phyloP scores from a whole-genome alignment of 2,888 invertebrate genomes.

The Conistra vaccinii region DNA sequence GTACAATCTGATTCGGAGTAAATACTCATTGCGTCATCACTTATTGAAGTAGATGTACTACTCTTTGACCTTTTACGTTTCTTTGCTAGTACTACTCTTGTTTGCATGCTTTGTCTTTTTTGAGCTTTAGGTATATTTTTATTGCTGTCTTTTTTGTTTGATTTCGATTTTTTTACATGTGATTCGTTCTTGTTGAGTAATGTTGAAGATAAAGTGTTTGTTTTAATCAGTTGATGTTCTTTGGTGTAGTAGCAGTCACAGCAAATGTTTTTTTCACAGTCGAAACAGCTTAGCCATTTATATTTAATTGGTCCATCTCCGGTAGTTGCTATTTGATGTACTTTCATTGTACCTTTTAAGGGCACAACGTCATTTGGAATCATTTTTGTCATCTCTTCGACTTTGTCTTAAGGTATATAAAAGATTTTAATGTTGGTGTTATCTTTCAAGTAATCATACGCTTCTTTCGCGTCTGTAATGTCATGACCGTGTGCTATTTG shows the following conservation, averaged over 20 bases:
- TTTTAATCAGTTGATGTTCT: constrained; percentile 12
- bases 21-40: too few species aligned
- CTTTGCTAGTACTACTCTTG: too few species aligned
- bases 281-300: constrained; percentile 38
- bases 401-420: constrained; percentile 32
- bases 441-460: constrained; percentile 1
- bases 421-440: constrained; percentile 37
- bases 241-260: constrained; percentile 37
- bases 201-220: neutral
- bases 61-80: too few species aligned
- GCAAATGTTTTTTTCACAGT: constrained; percentile 33
- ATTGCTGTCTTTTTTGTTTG: too few species aligned
- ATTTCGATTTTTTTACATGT: neutral
- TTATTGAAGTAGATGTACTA: too few species aligned
- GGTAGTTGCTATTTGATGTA: constrained; percentile 34
- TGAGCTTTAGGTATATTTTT: too few species aligned
- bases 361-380: constrained; percentile 34
- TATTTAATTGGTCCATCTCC: constrained; percentile 35
- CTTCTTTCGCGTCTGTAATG: constrained; percentile 13
- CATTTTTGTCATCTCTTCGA: constrained; percentile 40
- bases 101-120: too few species aligned
- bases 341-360: constrained; percentile 40
- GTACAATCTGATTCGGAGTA: too few species aligned
- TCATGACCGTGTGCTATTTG: constrained; percentile 12
- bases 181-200: constrained; percentile 1